Base-by-base conservation (phyloP, 1,140 invertebrate species). In the Aleiodes sp. region DNA sequence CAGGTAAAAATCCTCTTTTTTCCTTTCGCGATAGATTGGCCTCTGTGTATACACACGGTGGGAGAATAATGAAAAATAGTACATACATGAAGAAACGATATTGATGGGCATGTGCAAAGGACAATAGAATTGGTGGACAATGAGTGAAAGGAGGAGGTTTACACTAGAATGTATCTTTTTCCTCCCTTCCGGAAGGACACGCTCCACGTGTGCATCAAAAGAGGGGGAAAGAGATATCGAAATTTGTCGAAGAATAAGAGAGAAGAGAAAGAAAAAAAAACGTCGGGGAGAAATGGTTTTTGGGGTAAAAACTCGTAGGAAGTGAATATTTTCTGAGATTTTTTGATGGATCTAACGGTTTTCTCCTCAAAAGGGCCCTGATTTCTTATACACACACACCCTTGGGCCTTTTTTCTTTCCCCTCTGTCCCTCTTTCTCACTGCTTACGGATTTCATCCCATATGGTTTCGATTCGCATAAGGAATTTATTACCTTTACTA, bases 1-100 rank as follows among this genome's bases (percentile, higher is more conserved):
- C 70, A 71, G 70, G 70, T 71, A 71, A 68, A 64, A 64, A 66
- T 60, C 64, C 19, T 65, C 52, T 26, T 39, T 16, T 35, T 39
- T 56, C 63, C 43, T 61, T 24, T 43, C 24, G 21, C 24, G 33
- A 26, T 19, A 60, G 52, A 35, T 64, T 43, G 21, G n/a, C n/a
- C 24, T 28, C 12, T 9, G n/a, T 46, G 41, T 64, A 43, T n/a
- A 37, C 24, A 21, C 41, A 64, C 41, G 33, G 26, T 9, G 24
- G 41, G 37, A 64, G 37, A 43, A 21, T 26, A 43, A 41, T n/a
- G 26, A 24, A 26, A 24, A 24, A 24, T 24, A 24, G 19, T 35
- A 12, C 33, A 12, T 35, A 12, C 12, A 35, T 60, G 26, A 12
- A 35, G 3, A 28, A 35, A 60, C 8, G 29, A 28, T 31, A 31